Evolutionary conservation across 2,113 vertebrate genomes (phyloP), one percentile per base, ranked within the genome.

Genomic region (Stigmatopora nigra): DNA sequence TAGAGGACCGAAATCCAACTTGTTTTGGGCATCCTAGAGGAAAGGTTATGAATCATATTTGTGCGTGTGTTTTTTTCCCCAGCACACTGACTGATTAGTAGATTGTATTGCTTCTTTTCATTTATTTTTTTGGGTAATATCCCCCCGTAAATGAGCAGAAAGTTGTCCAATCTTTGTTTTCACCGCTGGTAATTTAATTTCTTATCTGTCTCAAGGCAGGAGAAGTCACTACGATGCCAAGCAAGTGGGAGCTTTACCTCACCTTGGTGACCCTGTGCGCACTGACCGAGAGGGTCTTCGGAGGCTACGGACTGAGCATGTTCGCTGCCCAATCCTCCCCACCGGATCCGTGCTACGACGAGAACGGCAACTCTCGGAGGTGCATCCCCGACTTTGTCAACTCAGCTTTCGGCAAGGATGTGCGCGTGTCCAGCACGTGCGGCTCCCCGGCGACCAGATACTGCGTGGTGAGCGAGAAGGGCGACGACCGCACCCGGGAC

Each of bases 301-400:
- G 87, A 22, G 92, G 90, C 49, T 91, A 92, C 83, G 93, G 93
- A 64, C 92, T 93, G 81, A 91, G 89, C 83, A 91, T 95, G 94
- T 99, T 99, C 71, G 92, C 97, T 0, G 94, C 93, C 62, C 96
- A 97, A 81, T 93, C 92, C 3, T 93, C 95, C 5, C 95, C 94
- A 62, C 97, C 97, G 3, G 96, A 98, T 70, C 97, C 97, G 15
- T 98, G 97, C 87, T 93, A 97, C 67, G 95, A 98, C 48, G 97
- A 98, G 89, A 93, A 95, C 85, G 95, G 94, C 61, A 93, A 94
- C 87, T 92, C 97, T 3, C 90, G 96, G 76, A 92, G 97, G 73
- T 99, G 97, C 91, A 98, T 99, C 89, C 97, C 96, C 1, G 97
- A 98, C 87, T 99, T 98, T 80, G 96, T 99, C 56, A 99, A 98